Evolutionary conservation across 2,113 vertebrate species (phyloP), one percentile per base, ranked within the genome.

Genomic region (Geothlypis trichas): DNA sequence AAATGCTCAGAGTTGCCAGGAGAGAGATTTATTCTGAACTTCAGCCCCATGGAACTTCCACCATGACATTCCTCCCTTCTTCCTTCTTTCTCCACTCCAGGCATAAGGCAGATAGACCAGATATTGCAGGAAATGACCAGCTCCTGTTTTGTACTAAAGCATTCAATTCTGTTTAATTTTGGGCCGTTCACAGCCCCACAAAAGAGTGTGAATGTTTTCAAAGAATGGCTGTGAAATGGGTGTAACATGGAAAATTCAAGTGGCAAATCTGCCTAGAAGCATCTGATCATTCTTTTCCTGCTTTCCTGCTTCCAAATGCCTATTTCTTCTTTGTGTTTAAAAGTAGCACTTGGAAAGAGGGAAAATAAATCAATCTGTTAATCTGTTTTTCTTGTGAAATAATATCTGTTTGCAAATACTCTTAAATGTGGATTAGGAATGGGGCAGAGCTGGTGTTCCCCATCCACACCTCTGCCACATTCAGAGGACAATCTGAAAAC

Each of bases 1-100:
- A 95, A 97, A 92, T 78, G 57, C 44, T 61, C 57, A 39, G 83
- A 93, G 89, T 84, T 96, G 86, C 93, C 95, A 97, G 91, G 95
- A 96, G 80, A 93, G 69, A 46, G 84, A 89, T 92, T 93, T 93
- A 84, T 89, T 95, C 83, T 74, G 84, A 95, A 95, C 93, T 92
- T 91, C 68, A 92, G 76, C 86, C 92, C 59, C 16, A 9, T 93
- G 94, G 57, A 87, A 92, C 68, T 89, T 95, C 68, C 47, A 93
- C 83, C 5, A 39, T 14, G 5, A 77, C 41, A 24, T 30, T 96
- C 46, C 55, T 86, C 81, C 68, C 46, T 66, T 58, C 37, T 88
- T 93, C 30, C 63, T 49, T 77, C 52, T 52, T 78, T 95, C 68
- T 47, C 44, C 86, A 1, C 33, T 90, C 57, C 57, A 81, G 76